Conservation (phyloP, 2,888 invertebrate species). For the Trichogramma evanescens region DNA sequence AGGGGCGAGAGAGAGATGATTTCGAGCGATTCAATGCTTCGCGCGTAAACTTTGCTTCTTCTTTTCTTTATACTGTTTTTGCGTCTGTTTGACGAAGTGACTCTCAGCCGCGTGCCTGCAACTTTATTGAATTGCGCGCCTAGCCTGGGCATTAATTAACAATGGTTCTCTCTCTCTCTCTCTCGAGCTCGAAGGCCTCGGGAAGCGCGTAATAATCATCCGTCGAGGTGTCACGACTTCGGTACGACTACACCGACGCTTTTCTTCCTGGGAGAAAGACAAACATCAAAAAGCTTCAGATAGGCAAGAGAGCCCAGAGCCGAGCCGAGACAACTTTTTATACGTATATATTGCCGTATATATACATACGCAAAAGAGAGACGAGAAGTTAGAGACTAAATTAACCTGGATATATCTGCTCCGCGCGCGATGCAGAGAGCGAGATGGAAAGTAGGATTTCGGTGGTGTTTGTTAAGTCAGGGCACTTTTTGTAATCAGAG, state of each 20-base stretch:
- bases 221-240: background rate
- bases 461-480: slow-evolving; percentile 15
- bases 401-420: slow-evolving; percentile 21
- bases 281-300: slow-evolving; percentile 28
- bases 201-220: slow-evolving; percentile 7
- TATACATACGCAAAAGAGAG: slow-evolving; percentile 28
- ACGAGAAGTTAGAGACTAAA: slow-evolving; percentile 35
- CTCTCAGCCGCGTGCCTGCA: background rate
- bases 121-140: slow-evolving; percentile 24
- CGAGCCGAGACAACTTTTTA: slow-evolving; percentile 11
- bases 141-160: slow-evolving; percentile 27
- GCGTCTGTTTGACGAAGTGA: too few species aligned
- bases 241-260: background rate
- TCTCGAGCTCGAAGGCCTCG: background rate
- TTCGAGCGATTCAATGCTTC: too few species aligned
- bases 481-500: slow-evolving; percentile 11
- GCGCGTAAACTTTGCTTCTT: too few species aligned
- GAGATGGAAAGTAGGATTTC: slow-evolving; percentile 31
- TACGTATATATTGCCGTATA: slow-evolving; percentile 28
- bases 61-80: too few species aligned
- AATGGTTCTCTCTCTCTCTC: background rate
- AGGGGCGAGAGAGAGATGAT: too few species aligned
- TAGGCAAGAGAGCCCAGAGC: slow-evolving; percentile 30
- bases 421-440: too few species aligned
- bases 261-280: slow-evolving; percentile 7